phyloP scores from a whole-genome alignment of 2,113 vertebrate species.

The Thinocorus orbignyianus region DNA sequence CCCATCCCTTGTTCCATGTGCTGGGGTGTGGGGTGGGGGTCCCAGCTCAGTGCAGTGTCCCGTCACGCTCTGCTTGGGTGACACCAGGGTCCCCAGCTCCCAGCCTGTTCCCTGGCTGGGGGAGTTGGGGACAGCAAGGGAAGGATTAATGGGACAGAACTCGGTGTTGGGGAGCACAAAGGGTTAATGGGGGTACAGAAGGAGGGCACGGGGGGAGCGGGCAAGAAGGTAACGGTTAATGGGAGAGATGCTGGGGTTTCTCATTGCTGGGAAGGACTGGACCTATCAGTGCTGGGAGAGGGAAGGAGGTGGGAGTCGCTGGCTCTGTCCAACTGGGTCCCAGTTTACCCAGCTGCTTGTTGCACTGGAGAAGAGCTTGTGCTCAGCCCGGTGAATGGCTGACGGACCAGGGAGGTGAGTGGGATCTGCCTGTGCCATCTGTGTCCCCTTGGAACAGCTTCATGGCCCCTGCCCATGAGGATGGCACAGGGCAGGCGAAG shows the following conservation, averaged over 20 bases:
- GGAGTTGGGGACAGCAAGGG: background rate
- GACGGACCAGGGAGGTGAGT: background rate
- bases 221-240: background rate
- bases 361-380: background rate
- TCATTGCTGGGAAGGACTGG: background rate
- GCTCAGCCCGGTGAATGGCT: background rate
- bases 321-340: background rate
- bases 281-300: background rate
- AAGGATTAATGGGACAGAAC: background rate
- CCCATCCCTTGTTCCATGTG: slow-evolving; percentile 31
- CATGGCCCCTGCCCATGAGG: fast-evolving
- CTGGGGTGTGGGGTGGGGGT: background rate
- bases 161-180: background rate
- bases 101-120: background rate
- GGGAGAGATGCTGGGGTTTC: background rate
- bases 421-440: background rate
- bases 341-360: background rate
- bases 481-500: background rate
- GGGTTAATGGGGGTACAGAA: too few relatives aligned
- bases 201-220: too few relatives aligned
- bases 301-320: background rate
- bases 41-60: background rate
- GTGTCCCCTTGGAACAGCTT: fast-evolving
- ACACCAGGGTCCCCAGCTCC: background rate
- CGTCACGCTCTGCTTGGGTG: background rate